phyloP scores from a whole-genome alignment of 2,113 vertebrate genomes.

The Desmodus rotundus region DNA sequence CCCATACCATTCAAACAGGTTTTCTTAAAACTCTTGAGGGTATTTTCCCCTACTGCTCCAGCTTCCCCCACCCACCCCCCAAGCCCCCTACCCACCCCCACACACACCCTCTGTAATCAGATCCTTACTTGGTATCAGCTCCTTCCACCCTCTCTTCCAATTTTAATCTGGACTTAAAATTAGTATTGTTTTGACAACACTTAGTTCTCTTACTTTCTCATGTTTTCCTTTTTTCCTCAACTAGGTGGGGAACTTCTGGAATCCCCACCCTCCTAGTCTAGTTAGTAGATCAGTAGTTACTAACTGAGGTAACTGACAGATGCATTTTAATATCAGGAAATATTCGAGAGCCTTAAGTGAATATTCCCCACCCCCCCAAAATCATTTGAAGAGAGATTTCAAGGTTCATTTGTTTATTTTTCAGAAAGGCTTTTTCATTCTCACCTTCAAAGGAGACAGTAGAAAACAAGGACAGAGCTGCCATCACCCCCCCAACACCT shows the following conservation, averaged over 20 bases:
- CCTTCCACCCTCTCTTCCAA: background rate
- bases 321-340: background rate
- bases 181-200: background rate
- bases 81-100: background rate
- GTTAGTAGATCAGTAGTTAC: background rate
- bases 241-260: background rate
- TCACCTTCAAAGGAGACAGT: background rate
- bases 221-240: background rate
- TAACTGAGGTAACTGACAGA: background rate
- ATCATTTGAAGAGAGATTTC: background rate
- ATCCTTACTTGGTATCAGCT: background rate
- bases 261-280: background rate
- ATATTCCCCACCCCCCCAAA: background rate
- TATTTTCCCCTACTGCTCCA: background rate
- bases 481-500: background rate
- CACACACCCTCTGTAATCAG: background rate
- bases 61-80: background rate
- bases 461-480: background rate
- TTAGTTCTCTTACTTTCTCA: background rate
- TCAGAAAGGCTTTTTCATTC: background rate
- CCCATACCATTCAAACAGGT: constrained; percentile 34
- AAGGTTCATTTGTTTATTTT: background rate
- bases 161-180: background rate
- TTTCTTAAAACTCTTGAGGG: constrained; percentile 39
- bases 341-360: background rate